Percentiles rank a stretch among this genome's conserved stretches.
Evolutionary conservation across 2,113 vertebrate genomes (phyloP).

Genomic region (Ptyas mucosa): DNA sequence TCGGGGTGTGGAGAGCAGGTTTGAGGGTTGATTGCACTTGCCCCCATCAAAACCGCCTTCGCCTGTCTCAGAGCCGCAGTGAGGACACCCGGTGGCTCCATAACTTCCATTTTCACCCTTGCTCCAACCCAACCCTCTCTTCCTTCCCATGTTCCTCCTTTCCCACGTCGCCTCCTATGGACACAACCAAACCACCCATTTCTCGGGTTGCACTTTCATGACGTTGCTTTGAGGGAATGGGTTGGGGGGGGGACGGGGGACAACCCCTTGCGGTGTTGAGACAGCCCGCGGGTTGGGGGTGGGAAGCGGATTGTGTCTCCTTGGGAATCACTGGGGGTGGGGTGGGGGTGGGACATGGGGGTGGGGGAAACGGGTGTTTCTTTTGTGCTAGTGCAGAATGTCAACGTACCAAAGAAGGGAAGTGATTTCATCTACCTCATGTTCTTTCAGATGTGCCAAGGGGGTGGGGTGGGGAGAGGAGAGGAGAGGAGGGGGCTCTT

Average conservation of each 20-base stretch:
- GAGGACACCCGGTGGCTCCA: neutral
- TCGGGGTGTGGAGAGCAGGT: neutral
- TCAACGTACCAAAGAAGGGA: constrained; percentile 14
- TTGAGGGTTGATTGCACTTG: neutral
- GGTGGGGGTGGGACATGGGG: neutral
- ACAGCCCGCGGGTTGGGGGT: neutral
- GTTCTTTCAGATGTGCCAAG: constrained; percentile 24
- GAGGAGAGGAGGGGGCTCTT: neutral
- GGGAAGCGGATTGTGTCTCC: neutral
- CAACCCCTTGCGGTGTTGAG: neutral
- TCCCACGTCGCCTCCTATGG: too few species aligned
- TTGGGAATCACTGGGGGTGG: neutral
- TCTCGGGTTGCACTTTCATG: constrained; percentile 45
- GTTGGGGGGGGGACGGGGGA: neutral
- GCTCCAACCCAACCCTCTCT: neutral
- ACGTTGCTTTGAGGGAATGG: neutral
- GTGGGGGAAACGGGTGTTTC: neutral
- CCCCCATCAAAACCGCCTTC: neutral
- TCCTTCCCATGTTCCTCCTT: fast-evolving
- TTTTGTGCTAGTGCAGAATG: neutral
- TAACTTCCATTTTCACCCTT: neutral
- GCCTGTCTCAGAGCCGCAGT: too few species aligned
- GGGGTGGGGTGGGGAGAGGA: neutral
- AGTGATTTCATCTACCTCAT: constrained; percentile 25
- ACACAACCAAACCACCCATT: neutral